These are phyloP conservation scores for Lasiommata megera DNA, from an alignment of 2,888 invertebrate species.

Conservation along the genomic window DNA sequence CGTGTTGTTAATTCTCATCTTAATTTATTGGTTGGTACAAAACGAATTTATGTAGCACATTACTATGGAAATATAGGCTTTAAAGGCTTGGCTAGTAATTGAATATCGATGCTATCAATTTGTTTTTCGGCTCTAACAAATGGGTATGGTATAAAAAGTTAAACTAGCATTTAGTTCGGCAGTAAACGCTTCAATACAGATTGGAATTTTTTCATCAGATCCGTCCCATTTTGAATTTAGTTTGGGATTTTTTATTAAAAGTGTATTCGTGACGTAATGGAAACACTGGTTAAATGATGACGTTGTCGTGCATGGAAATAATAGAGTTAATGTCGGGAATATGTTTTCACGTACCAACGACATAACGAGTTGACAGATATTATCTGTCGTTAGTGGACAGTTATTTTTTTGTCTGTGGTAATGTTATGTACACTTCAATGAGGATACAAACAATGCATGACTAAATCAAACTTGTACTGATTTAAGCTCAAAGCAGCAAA, in stretches of 20 bases:
- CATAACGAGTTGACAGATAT: no score
- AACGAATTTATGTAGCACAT: conserved; percentile 15
- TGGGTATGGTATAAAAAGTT: conserved; percentile 13
- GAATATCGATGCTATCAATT: conserved; percentile 23
- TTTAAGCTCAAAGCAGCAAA: no score
- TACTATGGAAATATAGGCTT: conserved; percentile 17
- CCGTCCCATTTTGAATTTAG: conserved; percentile 6
- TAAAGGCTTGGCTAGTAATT: conserved; percentile 16
- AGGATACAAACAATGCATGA: no score
- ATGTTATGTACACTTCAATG: no score
- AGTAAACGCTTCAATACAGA: conserved; percentile 14
- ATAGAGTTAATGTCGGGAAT: no score
- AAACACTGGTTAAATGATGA: not conserved
- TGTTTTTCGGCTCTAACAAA: conserved; percentile 13
- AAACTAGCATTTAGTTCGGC: conserved; percentile 10
- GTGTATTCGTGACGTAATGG: not conserved
- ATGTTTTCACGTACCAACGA: no score
- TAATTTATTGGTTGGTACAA: conserved; percentile 18
- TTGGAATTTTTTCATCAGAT: conserved; percentile 14
- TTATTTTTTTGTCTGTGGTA: no score
- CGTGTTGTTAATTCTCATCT: conserved; percentile 18
- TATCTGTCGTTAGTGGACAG: no score
- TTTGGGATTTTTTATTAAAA: not conserved
- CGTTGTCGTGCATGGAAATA: no score
- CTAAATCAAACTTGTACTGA: no score